Evolutionary conservation across 2,113 vertebrate genomes (phyloP), one percentile per base, ranked within the genome.

Genomic region (Chaetodon auriga): DNA sequence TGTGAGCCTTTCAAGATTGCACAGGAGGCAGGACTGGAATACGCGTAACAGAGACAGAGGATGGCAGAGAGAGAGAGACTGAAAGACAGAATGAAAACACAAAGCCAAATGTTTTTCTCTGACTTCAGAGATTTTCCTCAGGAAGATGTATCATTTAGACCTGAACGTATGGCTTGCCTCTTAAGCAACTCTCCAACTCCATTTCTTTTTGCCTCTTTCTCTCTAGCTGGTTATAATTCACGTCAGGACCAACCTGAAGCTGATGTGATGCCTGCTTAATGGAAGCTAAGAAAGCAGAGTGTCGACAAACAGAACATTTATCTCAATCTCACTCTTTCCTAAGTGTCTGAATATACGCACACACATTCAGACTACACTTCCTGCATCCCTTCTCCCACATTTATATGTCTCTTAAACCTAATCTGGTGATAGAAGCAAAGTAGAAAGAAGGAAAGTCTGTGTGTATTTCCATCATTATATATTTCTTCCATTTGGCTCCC

Each of bases 1-100:
- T 57, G 35, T 54, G 25, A 78, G 41, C 51, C 82, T 76, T 76
- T 65, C 51, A 55, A 55, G n/a, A 73, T 53, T 55, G 19, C n/a
- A 61, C 48, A 15, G 57, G 7, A 63, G 36, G 10, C 46, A 15
- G 13, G 36, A 41, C 54, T n/a, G 55, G 61, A 9, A 80, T 43
- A 65, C 30, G 16, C 66, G 36, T 60, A 71, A 35, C 4, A 45
- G 43, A 68, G 18, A 57, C 13, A 4, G 13, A 49, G 12, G 43
- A 64, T 48, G 0, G 45, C 7, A 21, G 18, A 43, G 41, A 21
- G 18, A 43, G 41, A 79, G 57, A 35, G 48, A 25, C 16, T 48
- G 43, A 9, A 16, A 68, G 58, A 36, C n/a, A 51, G 23, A 77
- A 25, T 46, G 14, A 48, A 25, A 75, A 77, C 12, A 61, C 36